phyloP scores from a whole-genome alignment of 2,888 invertebrate genomes.

The Ichneumon xanthorius region DNA sequence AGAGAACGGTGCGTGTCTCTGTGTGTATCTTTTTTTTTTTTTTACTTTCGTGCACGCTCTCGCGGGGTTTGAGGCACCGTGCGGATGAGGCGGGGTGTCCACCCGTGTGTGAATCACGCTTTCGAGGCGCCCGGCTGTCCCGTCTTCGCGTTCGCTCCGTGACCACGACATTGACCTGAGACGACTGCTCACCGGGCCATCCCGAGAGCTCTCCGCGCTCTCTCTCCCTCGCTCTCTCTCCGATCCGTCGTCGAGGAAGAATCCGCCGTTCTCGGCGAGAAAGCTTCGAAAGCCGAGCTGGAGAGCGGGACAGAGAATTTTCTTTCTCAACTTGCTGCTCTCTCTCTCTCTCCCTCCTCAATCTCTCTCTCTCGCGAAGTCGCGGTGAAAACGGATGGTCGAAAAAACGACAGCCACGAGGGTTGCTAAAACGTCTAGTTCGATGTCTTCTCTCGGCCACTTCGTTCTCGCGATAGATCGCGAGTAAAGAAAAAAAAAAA shows the following conservation, averaged over 20 bases:
- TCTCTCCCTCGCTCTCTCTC: neutral
- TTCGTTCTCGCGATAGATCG: conserved; percentile 47
- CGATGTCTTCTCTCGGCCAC: conserved; percentile 24
- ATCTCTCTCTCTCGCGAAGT: conserved; percentile 10
- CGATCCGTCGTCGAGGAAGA: conserved; percentile 18
- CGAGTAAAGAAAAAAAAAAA: conserved; percentile 13
- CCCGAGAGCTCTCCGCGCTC: neutral
- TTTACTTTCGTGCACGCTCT: neutral
- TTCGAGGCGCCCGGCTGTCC: conserved; percentile 75
- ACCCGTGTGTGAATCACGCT: conserved; percentile 81
- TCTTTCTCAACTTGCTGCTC: conserved; percentile 4
- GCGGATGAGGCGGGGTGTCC: conserved; percentile 72
- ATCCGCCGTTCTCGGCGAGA: conserved; percentile 19
- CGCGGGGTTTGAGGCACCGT: neutral
- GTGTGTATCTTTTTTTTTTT: conserved; percentile 45
- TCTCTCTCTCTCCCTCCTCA: conserved; percentile 14
- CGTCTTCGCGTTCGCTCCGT: conserved; percentile 70
- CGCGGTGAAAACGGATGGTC: conserved; percentile 35
- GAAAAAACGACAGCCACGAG: conserved; percentile 55
- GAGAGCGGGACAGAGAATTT: neutral
- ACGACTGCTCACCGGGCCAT: conserved; percentile 30
- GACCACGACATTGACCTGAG: conserved; percentile 76
- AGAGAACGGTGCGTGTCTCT: conserved; percentile 63
- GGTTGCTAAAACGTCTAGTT: conserved; percentile 35
- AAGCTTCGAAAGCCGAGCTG: conserved; percentile 8